Evolutionary conservation across 1,140 invertebrate genomes (phyloP), one percentile per base, ranked within the genome.

Genomic region (Ceratina calcarata): DNA sequence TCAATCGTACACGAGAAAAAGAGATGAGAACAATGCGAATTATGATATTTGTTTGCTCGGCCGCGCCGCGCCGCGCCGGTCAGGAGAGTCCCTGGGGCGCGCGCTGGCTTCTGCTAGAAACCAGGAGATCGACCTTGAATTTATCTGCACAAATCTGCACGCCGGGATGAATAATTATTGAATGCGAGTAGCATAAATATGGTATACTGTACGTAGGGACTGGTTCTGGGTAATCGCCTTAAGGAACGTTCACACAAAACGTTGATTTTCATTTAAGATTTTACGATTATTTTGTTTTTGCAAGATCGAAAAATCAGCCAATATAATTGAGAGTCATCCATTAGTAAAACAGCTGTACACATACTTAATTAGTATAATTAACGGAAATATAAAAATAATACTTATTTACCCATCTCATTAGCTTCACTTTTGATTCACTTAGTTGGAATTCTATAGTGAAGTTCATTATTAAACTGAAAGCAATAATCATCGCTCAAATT

Each of bases 21-120:
- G 84, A 88, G 88, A 89, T 74, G 81, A 89, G 91, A 92, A 92
- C 91, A 93, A 93, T 92, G 89, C 86, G 87, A 92, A 91, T 91
- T 91, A 91, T 89, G 89, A 92, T 92, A 92, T 91, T 92, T 93
- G 91, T 92, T 93, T 90, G 89, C 89, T 84, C 88, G 82, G 27
- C 84, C 32, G 32, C 32, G 32, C 32, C 32, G 32, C 32, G 32
- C 32, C 32, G 32, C 32, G 32, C 32, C 86, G 87, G 88, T 88
- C 86, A 65, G 20, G 61, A 74, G 75, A 85, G 53, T 84, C 74
- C 82, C 69, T 78, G 74, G 66, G 74, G 78, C 57, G 68, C 57
- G 55, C 6, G 57, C 45, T 65, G 64, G 80, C 81, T 86, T 77
- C 84, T 83, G 73, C 51, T 27, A 66, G 77, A 84, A 58, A 37